phyloP scores from a whole-genome alignment of 2,797 vertebrate species.

The Pipistrellus pipistrellus region DNA sequence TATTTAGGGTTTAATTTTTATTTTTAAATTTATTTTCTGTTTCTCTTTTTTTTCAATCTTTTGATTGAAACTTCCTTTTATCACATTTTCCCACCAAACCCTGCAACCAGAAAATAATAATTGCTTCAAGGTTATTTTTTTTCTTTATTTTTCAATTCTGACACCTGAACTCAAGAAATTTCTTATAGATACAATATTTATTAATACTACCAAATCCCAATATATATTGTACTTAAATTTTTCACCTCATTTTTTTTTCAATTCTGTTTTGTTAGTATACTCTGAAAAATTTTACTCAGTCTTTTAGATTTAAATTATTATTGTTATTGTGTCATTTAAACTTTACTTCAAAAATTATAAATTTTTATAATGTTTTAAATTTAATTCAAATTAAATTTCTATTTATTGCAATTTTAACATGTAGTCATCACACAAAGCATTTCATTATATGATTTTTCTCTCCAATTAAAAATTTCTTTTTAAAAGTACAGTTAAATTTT shows the following conservation, averaged over 20 bases:
- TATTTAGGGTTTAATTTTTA: background rate
- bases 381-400: slow-evolving; percentile 8
- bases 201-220: background rate
- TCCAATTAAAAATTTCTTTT: slow-evolving; percentile 11
- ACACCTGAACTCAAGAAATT: background rate
- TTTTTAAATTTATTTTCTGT: background rate
- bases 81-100: background rate
- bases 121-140: background rate
- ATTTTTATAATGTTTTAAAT: background rate
- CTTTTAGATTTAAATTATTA: background rate
- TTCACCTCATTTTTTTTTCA: background rate
- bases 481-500: background rate
- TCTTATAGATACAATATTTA: background rate
- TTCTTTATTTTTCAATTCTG: background rate
- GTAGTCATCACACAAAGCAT: background rate
- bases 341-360: background rate
- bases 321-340: background rate
- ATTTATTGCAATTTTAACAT: slow-evolving; percentile 7
- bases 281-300: background rate
- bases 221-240: background rate
- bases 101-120: background rate
- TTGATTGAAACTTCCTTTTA: background rate
- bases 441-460: background rate
- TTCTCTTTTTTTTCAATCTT: background rate
- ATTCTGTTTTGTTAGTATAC: background rate